phyloP scores from a whole-genome alignment of 2,113 vertebrate genomes.

The Pteruthius melanotis region DNA sequence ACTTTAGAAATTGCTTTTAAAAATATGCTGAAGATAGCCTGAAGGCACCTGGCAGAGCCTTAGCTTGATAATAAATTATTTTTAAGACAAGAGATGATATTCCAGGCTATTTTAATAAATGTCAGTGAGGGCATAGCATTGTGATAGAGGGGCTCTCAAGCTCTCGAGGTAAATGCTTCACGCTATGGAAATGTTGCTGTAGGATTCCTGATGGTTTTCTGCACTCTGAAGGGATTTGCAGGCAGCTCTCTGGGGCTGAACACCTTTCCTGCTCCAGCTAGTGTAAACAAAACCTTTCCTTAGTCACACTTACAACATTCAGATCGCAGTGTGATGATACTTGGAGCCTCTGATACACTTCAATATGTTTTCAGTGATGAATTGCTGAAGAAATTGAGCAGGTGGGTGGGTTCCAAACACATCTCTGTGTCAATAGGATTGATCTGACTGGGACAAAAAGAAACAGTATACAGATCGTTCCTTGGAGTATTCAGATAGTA shows the following conservation, averaged over 20 bases:
- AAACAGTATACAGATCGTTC: neutral
- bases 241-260: neutral
- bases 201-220: neutral
- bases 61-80: neutral
- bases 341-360: neutral
- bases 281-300: neutral
- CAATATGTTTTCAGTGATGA: neutral
- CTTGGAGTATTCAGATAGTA: neutral
- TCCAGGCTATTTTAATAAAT: neutral
- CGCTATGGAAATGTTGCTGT: neutral
- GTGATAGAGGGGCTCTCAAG: neutral
- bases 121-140: neutral
- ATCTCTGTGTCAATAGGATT: neutral
- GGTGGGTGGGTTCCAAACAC: neutral
- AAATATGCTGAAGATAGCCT: neutral
- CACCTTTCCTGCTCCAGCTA: neutral
- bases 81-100: neutral
- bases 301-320: neutral
- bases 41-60: neutral
- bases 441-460: neutral
- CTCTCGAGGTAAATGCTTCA: neutral
- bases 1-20: neutral
- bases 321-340: rapidly evolving
- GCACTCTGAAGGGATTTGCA: neutral
- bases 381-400: neutral